A percentile compares a stretch with the other conserved stretches of the same genome.
phyloP scores from a whole-genome alignment of 53 echinoderm and acorn worm species.

The Patiria pectinifera region DNA sequence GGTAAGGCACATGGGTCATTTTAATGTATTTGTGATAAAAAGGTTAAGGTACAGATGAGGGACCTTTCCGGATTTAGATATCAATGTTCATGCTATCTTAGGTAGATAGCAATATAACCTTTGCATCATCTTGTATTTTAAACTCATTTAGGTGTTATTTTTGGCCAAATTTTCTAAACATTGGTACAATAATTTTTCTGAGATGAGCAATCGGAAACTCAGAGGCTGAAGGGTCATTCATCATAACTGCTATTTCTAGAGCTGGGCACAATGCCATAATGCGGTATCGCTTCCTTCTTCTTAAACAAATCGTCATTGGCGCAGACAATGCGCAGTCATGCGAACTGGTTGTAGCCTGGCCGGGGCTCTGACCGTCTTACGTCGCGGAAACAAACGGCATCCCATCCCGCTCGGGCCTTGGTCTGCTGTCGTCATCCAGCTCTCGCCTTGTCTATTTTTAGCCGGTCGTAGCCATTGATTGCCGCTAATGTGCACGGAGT shows the following conservation, averaged over 20 bases:
- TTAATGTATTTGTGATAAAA: too few relatives aligned
- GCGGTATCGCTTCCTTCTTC: slow-evolving; percentile 8
- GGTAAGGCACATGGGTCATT: too few relatives aligned
- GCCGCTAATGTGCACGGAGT: slow-evolving; percentile 77
- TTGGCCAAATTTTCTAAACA: slow-evolving; percentile 33
- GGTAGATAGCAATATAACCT: not conserved
- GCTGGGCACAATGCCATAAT: slow-evolving; percentile 23
- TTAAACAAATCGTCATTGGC: slow-evolving; percentile 33
- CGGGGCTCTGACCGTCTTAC: slow-evolving; percentile 58
- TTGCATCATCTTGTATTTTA: not conserved
- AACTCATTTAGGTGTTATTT: not conserved
- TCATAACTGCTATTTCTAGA: slow-evolving; percentile 44
- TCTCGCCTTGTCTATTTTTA: slow-evolving; percentile 76
- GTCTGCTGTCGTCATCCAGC: slow-evolving; percentile 64
- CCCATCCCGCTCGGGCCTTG: slow-evolving; percentile 37
- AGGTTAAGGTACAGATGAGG: not conserved
- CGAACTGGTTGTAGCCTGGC: slow-evolving; percentile 6
- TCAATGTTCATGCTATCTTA: slow-evolving; percentile 2
- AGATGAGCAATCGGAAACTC: slow-evolving; percentile 21
- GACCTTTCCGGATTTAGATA: not conserved
- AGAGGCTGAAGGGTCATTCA: slow-evolving; percentile 20
- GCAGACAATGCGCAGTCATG: slow-evolving; percentile 57
- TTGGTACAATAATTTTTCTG: slow-evolving; percentile 3
- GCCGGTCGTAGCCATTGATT: slow-evolving; percentile 77
- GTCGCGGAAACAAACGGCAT: slow-evolving; percentile 65